Percentiles rank a stretch among this genome's conserved stretches.
Conservation (phyloP, 2,888 invertebrate genomes). For the Lissonota sp. region DNA sequence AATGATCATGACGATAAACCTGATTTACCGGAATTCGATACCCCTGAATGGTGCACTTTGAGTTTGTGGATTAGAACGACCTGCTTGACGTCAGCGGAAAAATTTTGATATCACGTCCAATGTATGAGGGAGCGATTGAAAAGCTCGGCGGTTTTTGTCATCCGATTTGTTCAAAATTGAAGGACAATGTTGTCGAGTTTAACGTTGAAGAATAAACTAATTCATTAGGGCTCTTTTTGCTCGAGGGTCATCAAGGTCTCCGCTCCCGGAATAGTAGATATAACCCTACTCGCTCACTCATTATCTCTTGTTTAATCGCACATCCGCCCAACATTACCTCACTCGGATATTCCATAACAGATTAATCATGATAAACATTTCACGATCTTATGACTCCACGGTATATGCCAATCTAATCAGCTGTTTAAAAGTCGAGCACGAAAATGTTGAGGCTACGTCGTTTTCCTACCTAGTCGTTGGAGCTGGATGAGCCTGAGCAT, state of each 20-base stretch:
- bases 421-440: neutral
- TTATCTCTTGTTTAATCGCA: conserved; percentile 39
- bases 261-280: conserved; percentile 9
- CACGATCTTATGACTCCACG: conserved; percentile 13
- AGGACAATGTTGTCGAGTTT: conserved; percentile 23
- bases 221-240: conserved; percentile 36
- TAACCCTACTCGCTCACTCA: conserved; percentile 39
- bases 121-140: no score
- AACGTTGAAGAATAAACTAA: neutral
- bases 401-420: neutral
- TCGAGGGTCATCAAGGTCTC: conserved; percentile 17
- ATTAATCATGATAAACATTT: conserved; percentile 38
- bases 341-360: conserved; percentile 11
- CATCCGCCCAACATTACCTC: conserved; percentile 36
- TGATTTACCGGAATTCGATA: conserved; percentile 89
- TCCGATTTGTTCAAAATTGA: neutral
- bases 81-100: conserved; percentile 76
- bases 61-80: conserved; percentile 72
- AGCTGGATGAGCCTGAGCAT: conserved; percentile 85
- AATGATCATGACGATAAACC: conserved; percentile 82
- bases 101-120: conserved; percentile 12
- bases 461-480: conserved; percentile 84
- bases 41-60: conserved; percentile 88
- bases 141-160: neutral
- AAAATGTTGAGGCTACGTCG: neutral